Evolutionary conservation across 1,140 invertebrate species (phyloP).

Genomic region (Neodiprion lecontei): DNA sequence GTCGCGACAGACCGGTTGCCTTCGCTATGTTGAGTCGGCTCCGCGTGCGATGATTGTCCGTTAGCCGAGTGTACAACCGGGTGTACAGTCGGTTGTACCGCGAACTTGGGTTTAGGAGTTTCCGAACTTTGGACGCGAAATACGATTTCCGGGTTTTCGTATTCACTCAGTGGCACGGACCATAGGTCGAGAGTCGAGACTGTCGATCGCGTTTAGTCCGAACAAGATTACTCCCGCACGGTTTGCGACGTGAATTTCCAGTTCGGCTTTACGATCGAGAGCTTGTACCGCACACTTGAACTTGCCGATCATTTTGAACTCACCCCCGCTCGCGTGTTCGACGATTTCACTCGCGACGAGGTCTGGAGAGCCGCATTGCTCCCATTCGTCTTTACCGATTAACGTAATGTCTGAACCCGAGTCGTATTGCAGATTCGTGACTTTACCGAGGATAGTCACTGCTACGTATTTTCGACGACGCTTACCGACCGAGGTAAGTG

Average conservation of each 20-base stretch:
- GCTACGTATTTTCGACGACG: neutral
- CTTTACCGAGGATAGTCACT: constrained; percentile 22
- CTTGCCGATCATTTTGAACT: neutral
- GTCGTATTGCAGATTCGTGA: constrained; percentile 25
- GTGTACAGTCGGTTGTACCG: neutral
- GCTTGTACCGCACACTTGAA: neutral
- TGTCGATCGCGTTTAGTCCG: constrained; percentile 21
- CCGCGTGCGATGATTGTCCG: constrained; percentile 14
- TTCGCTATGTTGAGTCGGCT: constrained; percentile 21
- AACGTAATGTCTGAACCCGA: constrained; percentile 29
- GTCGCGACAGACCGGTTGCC: constrained; percentile 3
- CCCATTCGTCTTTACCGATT: constrained; percentile 20
- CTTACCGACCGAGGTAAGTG: neutral
- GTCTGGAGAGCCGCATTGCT: constrained; percentile 11
- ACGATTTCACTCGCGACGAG: constrained; percentile 10
- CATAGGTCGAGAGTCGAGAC: constrained; percentile 17
- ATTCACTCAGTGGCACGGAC: constrained; percentile 14
- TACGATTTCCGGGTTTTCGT: neutral
- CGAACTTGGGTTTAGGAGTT: neutral
- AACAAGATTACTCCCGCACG: neutral
- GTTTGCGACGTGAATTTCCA: neutral
- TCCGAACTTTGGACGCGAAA: neutral
- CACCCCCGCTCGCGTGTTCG: neutral
- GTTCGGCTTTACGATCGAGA: neutral
- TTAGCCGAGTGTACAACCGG: neutral